phyloP scores from a whole-genome alignment of 2,888 invertebrate genomes.

The Ryuthela nishihirai region DNA sequence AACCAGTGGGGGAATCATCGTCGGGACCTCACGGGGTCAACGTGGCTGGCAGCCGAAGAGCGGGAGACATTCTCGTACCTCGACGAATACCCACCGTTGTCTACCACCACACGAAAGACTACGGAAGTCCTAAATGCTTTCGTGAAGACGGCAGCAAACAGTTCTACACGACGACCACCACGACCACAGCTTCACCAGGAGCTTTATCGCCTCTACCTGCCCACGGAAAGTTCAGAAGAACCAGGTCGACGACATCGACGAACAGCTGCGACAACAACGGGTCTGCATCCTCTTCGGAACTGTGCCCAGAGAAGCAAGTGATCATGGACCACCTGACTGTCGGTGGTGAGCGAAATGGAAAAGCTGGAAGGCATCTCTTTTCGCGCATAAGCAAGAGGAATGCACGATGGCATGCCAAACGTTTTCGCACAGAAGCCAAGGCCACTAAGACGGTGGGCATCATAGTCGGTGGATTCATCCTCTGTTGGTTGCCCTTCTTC shows the following conservation, averaged over 20 bases:
- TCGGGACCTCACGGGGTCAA: too few relatives aligned
- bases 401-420: constrained; percentile 80
- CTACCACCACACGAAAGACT: constrained; percentile 24
- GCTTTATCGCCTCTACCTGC: neutral
- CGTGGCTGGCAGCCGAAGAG: neutral
- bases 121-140: constrained; percentile 26
- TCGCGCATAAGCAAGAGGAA: constrained; percentile 80
- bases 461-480: constrained; percentile 93
- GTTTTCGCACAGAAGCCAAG: constrained; percentile 92
- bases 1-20: constrained; percentile 26
- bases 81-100: constrained; percentile 32
- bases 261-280: constrained; percentile 5
- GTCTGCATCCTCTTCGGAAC: constrained; percentile 7
- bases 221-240: constrained; percentile 8
- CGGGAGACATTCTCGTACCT: constrained; percentile 33
- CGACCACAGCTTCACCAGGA: neutral
- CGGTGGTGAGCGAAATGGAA: constrained; percentile 21
- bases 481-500: constrained; percentile 97
- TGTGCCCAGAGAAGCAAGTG: neutral
- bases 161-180: constrained; percentile 11
- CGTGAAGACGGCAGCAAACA: constrained; percentile 23
- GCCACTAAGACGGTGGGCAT: constrained; percentile 95
- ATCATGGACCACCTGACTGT: constrained; percentile 2
- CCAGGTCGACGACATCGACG: constrained; percentile 15
- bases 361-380: constrained; percentile 52